Evolutionary conservation across 2,113 vertebrate genomes (phyloP), one percentile per base, ranked within the genome.

Genomic region (Pontoporia blainvillei): DNA sequence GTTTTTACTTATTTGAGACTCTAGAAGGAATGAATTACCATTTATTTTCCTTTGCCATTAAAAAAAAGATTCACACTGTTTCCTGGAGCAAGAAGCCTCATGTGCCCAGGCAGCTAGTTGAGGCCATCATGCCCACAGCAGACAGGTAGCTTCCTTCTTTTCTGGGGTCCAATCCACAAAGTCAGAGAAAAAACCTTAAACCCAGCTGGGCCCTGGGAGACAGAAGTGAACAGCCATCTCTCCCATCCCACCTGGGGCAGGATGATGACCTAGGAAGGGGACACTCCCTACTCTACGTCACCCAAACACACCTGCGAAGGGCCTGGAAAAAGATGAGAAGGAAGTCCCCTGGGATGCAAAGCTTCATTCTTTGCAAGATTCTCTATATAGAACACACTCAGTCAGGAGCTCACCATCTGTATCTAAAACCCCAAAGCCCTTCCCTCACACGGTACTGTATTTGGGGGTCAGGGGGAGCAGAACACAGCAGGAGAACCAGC

Each of bases 11-110:
- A 75, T 78, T 69, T 44, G 29, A 93, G 44, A 79, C 66, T 96
- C 57, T 49, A 81, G 64, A 89, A 62, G 39, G 29, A 86, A 59
- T 23, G 44, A 21, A 49, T 82, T 93, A 52, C 62, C 75, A 66
- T 71, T 86, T 49, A 27, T 94, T 96, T 94, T 82, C 57, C 59
- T 71, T 76, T 92, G 93, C 93, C 34, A 27, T 79, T 90, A 10
- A 75, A 94, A 82, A 67, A 34, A 69, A 92, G n/a, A 69, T 44
- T 57, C 29, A 90, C 15, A 31, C 31, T 8, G 13, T 46, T 81
- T 81, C 13, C 27, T 71, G 73, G 18, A 83, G 59, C 57, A 90
- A 78, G 29, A 69, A 78, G n/a, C 17, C 39, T 90, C 84, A 39
- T 10, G 18, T 49, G 41, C 73, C 11, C 10, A 93, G 69, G 29